Conservation (phyloP, 2,113 vertebrate genomes). For the Dasyurus viverrinus region DNA sequence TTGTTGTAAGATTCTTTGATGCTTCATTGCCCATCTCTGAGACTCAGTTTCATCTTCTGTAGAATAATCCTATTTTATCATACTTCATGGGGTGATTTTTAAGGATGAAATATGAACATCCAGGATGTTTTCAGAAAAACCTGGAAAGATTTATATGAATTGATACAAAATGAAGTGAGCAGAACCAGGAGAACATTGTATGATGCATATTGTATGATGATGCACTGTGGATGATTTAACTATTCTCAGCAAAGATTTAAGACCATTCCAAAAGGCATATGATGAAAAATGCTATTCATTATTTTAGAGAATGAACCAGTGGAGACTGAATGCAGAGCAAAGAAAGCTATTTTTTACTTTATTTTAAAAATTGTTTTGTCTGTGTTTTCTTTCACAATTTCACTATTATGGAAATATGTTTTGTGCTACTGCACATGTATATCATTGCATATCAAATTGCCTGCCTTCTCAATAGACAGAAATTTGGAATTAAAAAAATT, state of each 20-base stretch:
- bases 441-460: neutral
- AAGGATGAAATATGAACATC: neutral
- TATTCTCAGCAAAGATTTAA: neutral
- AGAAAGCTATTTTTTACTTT: neutral
- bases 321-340: neutral
- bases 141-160: neutral
- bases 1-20: neutral
- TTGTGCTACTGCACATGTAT: neutral
- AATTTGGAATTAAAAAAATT: neutral
- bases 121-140: neutral
- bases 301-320: neutral
- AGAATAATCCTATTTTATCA: neutral
- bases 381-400: neutral
- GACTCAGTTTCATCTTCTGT: neutral
- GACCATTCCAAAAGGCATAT: neutral
- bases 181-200: neutral
- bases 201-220: neutral
- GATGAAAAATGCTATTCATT: neutral
- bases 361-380: neutral
- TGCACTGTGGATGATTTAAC: neutral
- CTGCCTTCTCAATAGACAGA: neutral
- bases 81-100: neutral
- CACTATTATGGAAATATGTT: neutral
- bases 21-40: neutral
- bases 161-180: neutral